phyloP scores from a whole-genome alignment of 2,888 invertebrate genomes.

The Sesamia inferens region DNA sequence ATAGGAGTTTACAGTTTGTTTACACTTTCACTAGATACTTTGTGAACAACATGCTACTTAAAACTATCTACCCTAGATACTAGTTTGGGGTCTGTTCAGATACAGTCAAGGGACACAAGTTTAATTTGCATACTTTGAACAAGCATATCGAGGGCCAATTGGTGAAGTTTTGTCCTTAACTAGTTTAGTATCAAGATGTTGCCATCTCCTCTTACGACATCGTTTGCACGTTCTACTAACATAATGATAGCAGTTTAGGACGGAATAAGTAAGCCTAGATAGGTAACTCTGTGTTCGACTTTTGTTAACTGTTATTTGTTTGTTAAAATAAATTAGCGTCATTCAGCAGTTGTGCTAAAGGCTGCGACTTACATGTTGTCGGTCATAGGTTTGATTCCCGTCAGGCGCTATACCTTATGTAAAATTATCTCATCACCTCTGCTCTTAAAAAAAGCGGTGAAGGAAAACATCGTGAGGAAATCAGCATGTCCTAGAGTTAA shows the following conservation, averaged over 20 bases:
- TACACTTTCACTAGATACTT: neutral
- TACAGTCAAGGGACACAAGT: conserved; percentile 17
- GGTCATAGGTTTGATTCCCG: no score
- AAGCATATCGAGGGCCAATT: conserved; percentile 20
- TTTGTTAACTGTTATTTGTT: conserved; percentile 20
- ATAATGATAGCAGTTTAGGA: conserved; percentile 15
- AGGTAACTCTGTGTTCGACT: conserved; percentile 9
- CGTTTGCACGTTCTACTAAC: conserved; percentile 9
- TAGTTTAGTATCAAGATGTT: conserved; percentile 39
- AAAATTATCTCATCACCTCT: no score
- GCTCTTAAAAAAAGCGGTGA: no score
- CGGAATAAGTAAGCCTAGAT: neutral
- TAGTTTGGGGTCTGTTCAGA: neutral
- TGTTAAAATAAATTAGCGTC: neutral
- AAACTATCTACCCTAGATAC: neutral
- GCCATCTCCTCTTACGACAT: conserved; percentile 6
- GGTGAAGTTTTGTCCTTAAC: conserved; percentile 31
- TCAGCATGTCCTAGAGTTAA: no score
- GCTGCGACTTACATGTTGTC: no score
- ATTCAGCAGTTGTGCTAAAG: neutral
- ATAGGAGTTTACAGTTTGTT: neutral
- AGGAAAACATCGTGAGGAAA: no score
- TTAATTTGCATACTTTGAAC: conserved; percentile 47
- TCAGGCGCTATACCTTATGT: no score
- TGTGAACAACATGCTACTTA: neutral